Conservation (phyloP, 2,113 vertebrate genomes). For the Tupaia chinensis region DNA sequence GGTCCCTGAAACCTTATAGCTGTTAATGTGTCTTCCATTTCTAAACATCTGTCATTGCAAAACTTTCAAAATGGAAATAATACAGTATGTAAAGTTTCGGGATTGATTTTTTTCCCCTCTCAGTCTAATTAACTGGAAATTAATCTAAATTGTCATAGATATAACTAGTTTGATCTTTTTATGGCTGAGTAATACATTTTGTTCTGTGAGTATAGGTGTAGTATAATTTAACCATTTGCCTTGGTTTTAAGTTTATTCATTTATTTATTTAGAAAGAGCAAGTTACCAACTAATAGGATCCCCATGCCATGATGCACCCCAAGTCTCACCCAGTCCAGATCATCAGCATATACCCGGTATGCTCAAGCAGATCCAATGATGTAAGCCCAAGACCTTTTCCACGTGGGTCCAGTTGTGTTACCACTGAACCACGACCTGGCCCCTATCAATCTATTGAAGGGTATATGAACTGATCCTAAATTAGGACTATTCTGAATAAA, state of each 20-base stretch:
- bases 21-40: background rate
- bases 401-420: too few species aligned
- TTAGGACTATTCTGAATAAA: background rate
- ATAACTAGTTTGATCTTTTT: background rate
- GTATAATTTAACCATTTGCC: too few species aligned
- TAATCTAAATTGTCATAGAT: background rate
- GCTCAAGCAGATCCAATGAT: too few species aligned
- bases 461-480: background rate
- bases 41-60: background rate
- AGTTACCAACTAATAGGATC: too few species aligned
- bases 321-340: too few species aligned
- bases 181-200: background rate
- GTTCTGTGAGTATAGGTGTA: background rate
- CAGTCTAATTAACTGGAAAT: background rate
- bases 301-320: too few species aligned
- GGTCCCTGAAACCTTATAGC: background rate
- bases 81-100: background rate
- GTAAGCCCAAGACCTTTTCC: too few species aligned
- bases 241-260: too few species aligned
- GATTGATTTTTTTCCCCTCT: background rate
- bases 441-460: background rate
- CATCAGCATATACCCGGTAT: too few species aligned
- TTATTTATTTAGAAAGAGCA: too few species aligned
- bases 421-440: too few species aligned
- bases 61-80: background rate